phyloP scores from a whole-genome alignment of 1,140 invertebrate species.

The Drosophila equinoxialis region DNA sequence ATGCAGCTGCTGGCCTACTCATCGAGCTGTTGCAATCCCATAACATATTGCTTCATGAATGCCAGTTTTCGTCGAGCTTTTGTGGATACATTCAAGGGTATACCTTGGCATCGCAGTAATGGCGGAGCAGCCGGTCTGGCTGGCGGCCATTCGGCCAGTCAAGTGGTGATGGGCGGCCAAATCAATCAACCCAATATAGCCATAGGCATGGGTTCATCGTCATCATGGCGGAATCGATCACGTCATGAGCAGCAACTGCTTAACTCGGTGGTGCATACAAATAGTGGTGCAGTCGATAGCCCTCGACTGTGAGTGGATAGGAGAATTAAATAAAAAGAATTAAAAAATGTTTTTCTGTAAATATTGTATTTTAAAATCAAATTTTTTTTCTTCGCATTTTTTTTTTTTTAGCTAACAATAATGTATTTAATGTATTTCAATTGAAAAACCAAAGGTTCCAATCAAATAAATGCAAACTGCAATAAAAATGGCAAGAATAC shows the following conservation, averaged over 20 bases:
- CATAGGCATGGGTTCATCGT: conserved; percentile 49
- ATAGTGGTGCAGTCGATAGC: conserved; percentile 49
- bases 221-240: conserved; percentile 48
- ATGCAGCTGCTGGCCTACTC: conserved; percentile 93
- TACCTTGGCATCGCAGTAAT: conserved; percentile 52
- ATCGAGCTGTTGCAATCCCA: conserved; percentile 95
- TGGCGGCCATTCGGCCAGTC: conserved; percentile 47
- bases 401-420: conserved; percentile 27
- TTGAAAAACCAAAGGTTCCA: conserved; percentile 3
- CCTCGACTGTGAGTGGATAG: conserved; percentile 43
- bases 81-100: conserved; percentile 83
- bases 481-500: background rate
- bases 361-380: conserved; percentile 13
- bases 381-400: conserved; percentile 18
- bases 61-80: conserved; percentile 91
- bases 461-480: conserved; percentile 6
- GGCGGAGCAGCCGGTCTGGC: background rate
- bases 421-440: conserved; percentile 10
- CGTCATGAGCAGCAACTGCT: conserved; percentile 50
- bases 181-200: conserved; percentile 22
- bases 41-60: conserved; percentile 98
- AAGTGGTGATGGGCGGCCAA: conserved; percentile 32
- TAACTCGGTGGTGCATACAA: conserved; percentile 61
- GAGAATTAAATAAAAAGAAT: conserved; percentile 26
- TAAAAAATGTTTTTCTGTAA: background rate